Evolutionary conservation across 2,888 invertebrate genomes (phyloP), one percentile per base, ranked within the genome.

Genomic region (Drosophila mercatorum): DNA sequence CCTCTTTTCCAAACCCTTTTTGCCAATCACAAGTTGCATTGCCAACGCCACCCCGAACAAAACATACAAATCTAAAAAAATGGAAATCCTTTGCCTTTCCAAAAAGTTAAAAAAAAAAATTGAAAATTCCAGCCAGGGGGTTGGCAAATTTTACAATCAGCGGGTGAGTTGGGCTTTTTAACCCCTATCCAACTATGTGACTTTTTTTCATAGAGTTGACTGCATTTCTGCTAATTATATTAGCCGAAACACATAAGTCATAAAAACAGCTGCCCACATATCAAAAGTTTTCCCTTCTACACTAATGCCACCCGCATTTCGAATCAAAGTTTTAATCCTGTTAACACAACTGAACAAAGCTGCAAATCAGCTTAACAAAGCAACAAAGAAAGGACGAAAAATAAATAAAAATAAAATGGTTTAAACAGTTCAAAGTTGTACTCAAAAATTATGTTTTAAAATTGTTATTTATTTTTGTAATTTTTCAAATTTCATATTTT

Each of bases 181-280:
- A 84, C 83, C 83, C 83, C 81, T 83, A 63, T 67, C 52, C 43
- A 36, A 22, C 38, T 72, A 12, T 53, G 70, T 74, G 69, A 72
- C 67, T 69, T 60, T 67, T 65, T 71, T 73, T 72, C 66, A 49
- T 40, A 46, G 28, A 49, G 11, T 44, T 47, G 70, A 41, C 71
- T 67, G 68, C 62, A 51, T 72, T 36, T 61, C 38, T 52, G 76
- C 86, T 89, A 89, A 86, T 89, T 86, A 80, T 88, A 85, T 88
- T 77, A 74, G 57, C 3, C 62, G 63, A 80, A 68, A 41, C 64
- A 38, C 64, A 53, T 43, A 71, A 89, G 80, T 80, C 86, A 85
- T 89, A 86, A 86, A 89, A 85, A 78, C 86, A 86, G 90, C 90
- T 86, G 86, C 85, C 90, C 88, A 82, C 83, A 84, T 81, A 71